Percentiles rank a stretch among this genome's conserved stretches.
phyloP scores from a whole-genome alignment of 92 coral and sea anemone genomes.

The Porites lobata region DNA sequence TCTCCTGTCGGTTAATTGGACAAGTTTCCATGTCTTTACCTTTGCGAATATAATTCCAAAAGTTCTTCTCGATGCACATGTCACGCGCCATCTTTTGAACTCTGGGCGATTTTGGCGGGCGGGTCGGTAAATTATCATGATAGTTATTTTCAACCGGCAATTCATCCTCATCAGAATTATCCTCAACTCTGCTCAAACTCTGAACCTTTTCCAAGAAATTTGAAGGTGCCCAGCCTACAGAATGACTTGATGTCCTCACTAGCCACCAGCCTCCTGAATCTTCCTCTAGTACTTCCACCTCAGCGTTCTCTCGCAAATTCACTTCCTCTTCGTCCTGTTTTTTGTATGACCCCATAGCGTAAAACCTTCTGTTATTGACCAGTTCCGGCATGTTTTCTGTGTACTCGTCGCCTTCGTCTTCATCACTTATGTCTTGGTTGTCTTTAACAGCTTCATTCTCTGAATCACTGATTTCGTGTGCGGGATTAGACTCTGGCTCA shows the following conservation, averaged over 20 bases:
- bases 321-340: constrained; percentile 81
- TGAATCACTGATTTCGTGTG: not conserved
- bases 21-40: constrained; percentile 41
- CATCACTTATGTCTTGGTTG: not conserved
- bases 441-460: not conserved
- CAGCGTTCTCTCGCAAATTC: constrained; percentile 73
- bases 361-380: constrained; percentile 23
- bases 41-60: constrained; percentile 58
- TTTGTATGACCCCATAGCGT: constrained; percentile 73
- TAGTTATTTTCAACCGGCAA: not conserved
- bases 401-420: constrained; percentile 37
- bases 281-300: constrained; percentile 85
- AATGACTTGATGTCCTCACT: constrained; percentile 80
- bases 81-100: constrained; percentile 52
- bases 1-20: constrained; percentile 6
- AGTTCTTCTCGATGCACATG: constrained; percentile 49
- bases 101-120: constrained; percentile 69
- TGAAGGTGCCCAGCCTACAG: constrained; percentile 98
- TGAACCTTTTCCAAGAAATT: constrained; percentile 79
- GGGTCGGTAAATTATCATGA: constrained; percentile 30
- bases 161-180: constrained; percentile 2
- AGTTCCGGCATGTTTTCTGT: constrained; percentile 34
- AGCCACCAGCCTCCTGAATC: constrained; percentile 97
- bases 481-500: not conserved
- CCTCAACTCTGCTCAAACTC: constrained; percentile 33